A percentile compares a stretch with the other conserved stretches of the same genome.
Evolutionary conservation across 2,797 vertebrate genomes (phyloP).

Genomic region (Protonibea diacanthus): DNA sequence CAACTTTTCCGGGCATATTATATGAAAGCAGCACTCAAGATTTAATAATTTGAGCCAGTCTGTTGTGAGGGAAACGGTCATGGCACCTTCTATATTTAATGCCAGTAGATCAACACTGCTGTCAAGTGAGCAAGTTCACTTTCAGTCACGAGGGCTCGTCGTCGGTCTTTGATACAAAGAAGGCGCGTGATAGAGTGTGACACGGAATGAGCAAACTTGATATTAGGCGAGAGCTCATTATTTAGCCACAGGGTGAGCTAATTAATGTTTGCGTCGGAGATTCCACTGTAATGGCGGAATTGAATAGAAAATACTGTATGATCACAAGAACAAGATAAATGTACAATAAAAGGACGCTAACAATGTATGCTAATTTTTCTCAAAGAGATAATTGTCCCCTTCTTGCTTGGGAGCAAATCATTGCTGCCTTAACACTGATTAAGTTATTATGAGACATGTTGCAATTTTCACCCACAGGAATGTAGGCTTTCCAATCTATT

Average conservation of each 20-base stretch:
- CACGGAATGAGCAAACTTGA: constrained; percentile 3
- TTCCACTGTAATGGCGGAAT: constrained; percentile 6
- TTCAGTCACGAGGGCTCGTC: constrained; percentile 11
- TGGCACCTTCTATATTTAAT: constrained; percentile 36
- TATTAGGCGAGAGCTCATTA: constrained; percentile 28
- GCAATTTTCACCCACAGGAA: background rate
- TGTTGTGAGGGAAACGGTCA: constrained; percentile 37
- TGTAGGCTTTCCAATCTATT: background rate
- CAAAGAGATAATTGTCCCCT: constrained; percentile 15
- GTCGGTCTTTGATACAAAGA: constrained; percentile 26
- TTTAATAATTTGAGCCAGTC: constrained; percentile 10
- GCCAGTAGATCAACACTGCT: constrained; percentile 36
- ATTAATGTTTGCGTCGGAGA: constrained; percentile 25
- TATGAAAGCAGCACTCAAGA: constrained; percentile 1
- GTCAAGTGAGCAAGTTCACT: constrained; percentile 23
- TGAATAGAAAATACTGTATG: constrained; percentile 5
- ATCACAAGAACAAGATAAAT: constrained; percentile 10
- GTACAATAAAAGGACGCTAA: constrained; percentile 9
- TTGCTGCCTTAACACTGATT: constrained; percentile 26
- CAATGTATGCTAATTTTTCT: constrained; percentile 22
- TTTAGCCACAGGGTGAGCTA: constrained; percentile 32
- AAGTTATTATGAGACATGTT: background rate
- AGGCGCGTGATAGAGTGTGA: constrained; percentile 18
- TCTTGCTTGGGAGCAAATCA: background rate
- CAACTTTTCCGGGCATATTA: constrained; percentile 13